A percentile compares a stretch with the other conserved stretches of the same genome.
phyloP scores from a whole-genome alignment of 2,888 invertebrate genomes.

The Lasioglossum morio region DNA sequence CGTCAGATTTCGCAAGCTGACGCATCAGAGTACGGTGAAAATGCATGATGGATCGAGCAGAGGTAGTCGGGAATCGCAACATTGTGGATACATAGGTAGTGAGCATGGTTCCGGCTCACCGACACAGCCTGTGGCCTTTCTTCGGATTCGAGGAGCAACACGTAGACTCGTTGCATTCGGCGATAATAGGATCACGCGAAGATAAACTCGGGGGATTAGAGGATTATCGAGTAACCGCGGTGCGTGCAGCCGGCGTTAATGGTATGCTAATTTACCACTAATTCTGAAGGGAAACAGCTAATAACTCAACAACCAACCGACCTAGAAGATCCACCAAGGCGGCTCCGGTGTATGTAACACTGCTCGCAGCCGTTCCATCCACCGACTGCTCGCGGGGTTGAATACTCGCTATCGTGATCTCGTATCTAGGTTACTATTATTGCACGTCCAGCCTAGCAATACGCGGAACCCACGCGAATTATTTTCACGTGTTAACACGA shows the following conservation, averaged over 20 bases:
- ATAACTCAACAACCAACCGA: conserved; percentile 72
- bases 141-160: conserved; percentile 46
- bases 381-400: conserved; percentile 12
- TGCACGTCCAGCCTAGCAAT: background rate
- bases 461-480: conserved; percentile 9
- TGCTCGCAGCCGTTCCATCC: conserved; percentile 33
- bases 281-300: conserved; percentile 76
- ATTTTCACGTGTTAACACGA: conserved; percentile 41
- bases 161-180: conserved; percentile 28
- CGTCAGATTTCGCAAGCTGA: background rate
- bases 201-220: conserved; percentile 69
- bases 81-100: background rate
- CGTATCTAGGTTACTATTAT: conserved; percentile 24
- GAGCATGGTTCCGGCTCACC: conserved; percentile 1
- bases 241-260: conserved; percentile 71
- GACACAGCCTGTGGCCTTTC: conserved; percentile 10
- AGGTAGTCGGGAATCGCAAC: background rate
- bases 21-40: background rate
- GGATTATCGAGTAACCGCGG: conserved; percentile 73
- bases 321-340: conserved; percentile 55
- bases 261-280: conserved; percentile 77
- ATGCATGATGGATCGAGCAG: conserved; percentile 24
- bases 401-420: conserved; percentile 42
- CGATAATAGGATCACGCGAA: conserved; percentile 72
- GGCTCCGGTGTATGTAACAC: conserved; percentile 60